A percentile compares a stretch with the other conserved stretches of the same genome.
Evolutionary conservation across 2,113 vertebrate species (phyloP).

Genomic region (Chinchilla lanigera): DNA sequence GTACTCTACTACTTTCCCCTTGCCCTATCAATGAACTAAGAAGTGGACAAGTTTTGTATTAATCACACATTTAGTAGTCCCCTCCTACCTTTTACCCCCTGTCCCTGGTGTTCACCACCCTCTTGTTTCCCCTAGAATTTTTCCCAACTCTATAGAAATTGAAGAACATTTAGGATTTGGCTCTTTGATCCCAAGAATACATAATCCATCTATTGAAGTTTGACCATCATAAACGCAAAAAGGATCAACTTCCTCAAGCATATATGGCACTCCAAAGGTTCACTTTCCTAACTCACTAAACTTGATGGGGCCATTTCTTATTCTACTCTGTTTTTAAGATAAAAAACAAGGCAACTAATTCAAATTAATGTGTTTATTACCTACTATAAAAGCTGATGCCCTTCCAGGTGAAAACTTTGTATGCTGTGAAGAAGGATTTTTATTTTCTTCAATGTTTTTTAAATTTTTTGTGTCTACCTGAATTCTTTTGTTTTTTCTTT

Average conservation of each 20-base stretch:
- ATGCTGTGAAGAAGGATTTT: not conserved
- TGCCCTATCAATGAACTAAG: not conserved
- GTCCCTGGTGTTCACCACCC: not conserved
- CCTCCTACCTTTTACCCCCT: not conserved
- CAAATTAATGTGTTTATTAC: not conserved
- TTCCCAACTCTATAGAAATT: constrained; percentile 21
- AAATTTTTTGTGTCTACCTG: not conserved
- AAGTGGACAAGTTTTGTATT: constrained; percentile 16
- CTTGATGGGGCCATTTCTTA: not conserved
- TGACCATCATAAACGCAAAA: not conserved
- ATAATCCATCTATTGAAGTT: not conserved
- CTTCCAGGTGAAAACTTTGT: not conserved
- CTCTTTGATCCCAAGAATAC: constrained; percentile 6
- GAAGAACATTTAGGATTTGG: constrained; percentile 1
- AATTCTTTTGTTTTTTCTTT: too few relatives aligned
- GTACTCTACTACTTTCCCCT: not conserved
- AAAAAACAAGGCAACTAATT: not conserved
- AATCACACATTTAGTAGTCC: not conserved
- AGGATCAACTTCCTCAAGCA: constrained; percentile 8
- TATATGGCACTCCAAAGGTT: not conserved
- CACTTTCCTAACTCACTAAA: not conserved
- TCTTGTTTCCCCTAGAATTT: not conserved
- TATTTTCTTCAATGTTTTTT: not conserved
- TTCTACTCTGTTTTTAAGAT: not conserved
- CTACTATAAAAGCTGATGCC: not conserved